These are phyloP conservation scores for Dichetophora obliterata DNA, from an alignment of 2,888 invertebrate species.

Conservation along the genomic window DNA sequence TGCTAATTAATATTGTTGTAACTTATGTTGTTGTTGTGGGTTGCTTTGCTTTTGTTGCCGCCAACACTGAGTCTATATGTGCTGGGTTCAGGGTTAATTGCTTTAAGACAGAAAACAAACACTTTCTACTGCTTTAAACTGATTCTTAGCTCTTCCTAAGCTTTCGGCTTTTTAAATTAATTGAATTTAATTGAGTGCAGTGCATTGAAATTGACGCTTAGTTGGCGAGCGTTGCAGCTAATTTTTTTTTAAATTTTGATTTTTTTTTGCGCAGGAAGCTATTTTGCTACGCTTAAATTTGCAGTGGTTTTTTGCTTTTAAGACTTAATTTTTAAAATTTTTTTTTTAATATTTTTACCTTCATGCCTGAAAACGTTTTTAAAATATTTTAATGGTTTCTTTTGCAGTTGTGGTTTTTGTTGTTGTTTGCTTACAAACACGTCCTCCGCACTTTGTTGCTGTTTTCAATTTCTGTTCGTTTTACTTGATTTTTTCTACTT, in stretches of 20 bases:
- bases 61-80: background rate
- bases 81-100: conserved; percentile 38
- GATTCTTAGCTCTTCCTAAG: background rate
- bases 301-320: background rate
- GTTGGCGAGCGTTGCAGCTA: too few species aligned
- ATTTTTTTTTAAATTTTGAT: background rate
- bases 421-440: conserved; percentile 27
- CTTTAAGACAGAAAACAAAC: too few species aligned
- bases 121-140: too few species aligned
- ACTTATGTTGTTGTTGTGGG: background rate
- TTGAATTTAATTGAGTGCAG: conserved; percentile 7
- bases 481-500: background rate
- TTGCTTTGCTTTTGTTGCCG: background rate
- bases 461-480: background rate
- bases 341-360: conserved; percentile 40
- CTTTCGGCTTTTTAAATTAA: background rate
- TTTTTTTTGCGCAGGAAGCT: conserved; percentile 10
- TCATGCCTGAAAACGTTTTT: conserved; percentile 46
- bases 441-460: conserved; percentile 10
- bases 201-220: too few species aligned
- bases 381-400: conserved; percentile 29
- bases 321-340: background rate
- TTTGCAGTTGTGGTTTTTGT: conserved; percentile 17
- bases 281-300: background rate
- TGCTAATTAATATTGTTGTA: background rate